phyloP scores from a whole-genome alignment of 2,797 vertebrate species.

The Lagorchestes hirsutus region DNA sequence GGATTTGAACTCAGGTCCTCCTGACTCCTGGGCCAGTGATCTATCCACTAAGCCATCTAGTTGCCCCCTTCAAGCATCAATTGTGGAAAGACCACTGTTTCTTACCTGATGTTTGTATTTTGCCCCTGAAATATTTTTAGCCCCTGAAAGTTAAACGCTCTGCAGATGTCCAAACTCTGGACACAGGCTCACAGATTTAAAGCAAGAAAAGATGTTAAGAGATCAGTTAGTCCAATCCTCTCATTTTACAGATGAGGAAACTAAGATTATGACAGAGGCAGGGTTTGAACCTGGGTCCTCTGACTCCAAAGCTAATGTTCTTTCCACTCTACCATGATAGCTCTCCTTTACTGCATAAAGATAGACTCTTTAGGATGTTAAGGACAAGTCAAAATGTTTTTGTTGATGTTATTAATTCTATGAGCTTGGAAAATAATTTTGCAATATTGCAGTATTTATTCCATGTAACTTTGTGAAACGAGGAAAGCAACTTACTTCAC shows the following conservation, averaged over 20 bases:
- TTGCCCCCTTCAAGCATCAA: background rate
- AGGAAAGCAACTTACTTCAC: slow-evolving; percentile 93
- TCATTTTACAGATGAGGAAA: background rate
- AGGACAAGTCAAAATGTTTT: slow-evolving; percentile 48
- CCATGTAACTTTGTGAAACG: slow-evolving; percentile 64
- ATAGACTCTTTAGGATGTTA: slow-evolving; percentile 45
- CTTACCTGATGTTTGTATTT: background rate
- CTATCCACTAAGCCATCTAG: background rate
- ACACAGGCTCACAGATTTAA: background rate
- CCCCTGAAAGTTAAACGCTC: background rate
- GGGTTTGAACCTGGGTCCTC: background rate
- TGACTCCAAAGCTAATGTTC: background rate
- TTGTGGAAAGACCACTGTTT: background rate
- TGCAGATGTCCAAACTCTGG: background rate
- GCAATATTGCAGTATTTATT: slow-evolving; percentile 38
- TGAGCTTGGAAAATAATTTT: slow-evolving; percentile 31
- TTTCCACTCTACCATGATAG: background rate
- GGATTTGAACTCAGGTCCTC: background rate
- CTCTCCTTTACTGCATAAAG: slow-evolving; percentile 16
- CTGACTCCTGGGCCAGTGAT: background rate
- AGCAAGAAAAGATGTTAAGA: background rate
- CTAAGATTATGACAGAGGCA: background rate
- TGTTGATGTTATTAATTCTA: slow-evolving; percentile 33
- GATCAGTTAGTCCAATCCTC: background rate
- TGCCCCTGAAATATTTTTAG: background rate